Evolutionary conservation across 2,888 invertebrate species (phyloP), one percentile per base, ranked within the genome.

Genomic region (Andricus quercusramuli): DNA sequence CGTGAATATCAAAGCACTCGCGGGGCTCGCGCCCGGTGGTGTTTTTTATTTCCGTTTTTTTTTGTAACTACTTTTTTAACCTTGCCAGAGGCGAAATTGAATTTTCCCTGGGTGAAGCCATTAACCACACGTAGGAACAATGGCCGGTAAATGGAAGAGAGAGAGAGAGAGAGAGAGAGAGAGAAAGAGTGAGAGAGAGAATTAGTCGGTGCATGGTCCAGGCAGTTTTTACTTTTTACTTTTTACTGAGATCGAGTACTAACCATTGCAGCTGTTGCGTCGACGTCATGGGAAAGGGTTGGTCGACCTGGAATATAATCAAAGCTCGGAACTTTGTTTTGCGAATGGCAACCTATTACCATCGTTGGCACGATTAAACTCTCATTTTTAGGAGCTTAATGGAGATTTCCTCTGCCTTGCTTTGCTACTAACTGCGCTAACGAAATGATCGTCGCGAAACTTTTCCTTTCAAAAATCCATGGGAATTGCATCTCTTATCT

Each of bases 81-180:
- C 67, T 79, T 79, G 65, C 76, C 83, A 76, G 82, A 80, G 80
- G 78, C 82, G 82, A 85, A 87, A 87, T 87, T 87, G 84, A 87
- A 87, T 87, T 87, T 87, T 81, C 85, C 83, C 82, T 78, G 79
- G 78, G 62, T 77, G 66, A 77, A 66, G 56, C 78, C 77, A 80
- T 81, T 81, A 80, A 80, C 77, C 78, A 77, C 77, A 66, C 77
- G 76, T 66, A 65, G 70, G 68, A 80, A 80, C 80, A 78, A 80
- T 80, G 78, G 13, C 44, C 78, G 76, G 64, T 79, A 70, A 82
- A 96, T 95, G 95, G 41, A 41, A 22, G 41, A 67, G 67, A 67
- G 67, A 29, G 17, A 67, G 13, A 66, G 66, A 66, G 37, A 66
- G 15, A 37, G 92, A 93, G 79, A 93, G 32, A 32, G 32, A 37